Evolutionary conservation across 1,140 invertebrate genomes (phyloP), one percentile per base, ranked within the genome.

Genomic region (Carcinoscorpius rotundicauda): DNA sequence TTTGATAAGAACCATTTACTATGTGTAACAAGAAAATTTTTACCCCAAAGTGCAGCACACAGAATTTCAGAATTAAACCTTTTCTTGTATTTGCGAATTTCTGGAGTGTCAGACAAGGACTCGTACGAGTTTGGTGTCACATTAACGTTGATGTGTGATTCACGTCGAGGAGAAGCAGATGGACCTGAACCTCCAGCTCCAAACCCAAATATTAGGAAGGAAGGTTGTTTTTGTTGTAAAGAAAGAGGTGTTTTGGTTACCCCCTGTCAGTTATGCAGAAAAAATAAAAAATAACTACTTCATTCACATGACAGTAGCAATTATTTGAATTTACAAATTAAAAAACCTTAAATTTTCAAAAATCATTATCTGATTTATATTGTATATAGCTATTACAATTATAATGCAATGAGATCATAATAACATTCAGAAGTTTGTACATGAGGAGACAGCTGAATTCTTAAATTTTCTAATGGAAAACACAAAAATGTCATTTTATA

Each of bases 1-100:
- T 6, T 29, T 29, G 29, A 29, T 29, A 29, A 29, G 29, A 29
- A 29, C 29, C 29, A 29, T 29, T 29, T 29, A 29, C 29, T 29
- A 2, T 29, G 2, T 29, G 29, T 29, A 29, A 29, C 29, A 29
- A 29, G 53, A 55, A 55, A 0, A 55, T 71, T 74, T 74, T 71
- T 71, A 91, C 93, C 97, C 97, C 97, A 99, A 29, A 99, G 80
- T 51, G 97, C 94, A 67, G 97, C 97, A 79, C 97, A 99, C 3
- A 99, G 81, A 65, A 99, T 98, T 80, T 99, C 97, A 56, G 95
- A 97, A 77, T 95, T 97, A 80, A 98, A 98, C 66, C 81, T 74
- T 72, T 83, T 84, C 76, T 83, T 82, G 81, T 98, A 98, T 80
- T 98, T 98, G 61, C 95, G 82, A 74, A 99, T 99, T 79, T 99